Evolutionary conservation across 1,140 invertebrate species (phyloP).

Genomic region (Lasioglossum albipes): DNA sequence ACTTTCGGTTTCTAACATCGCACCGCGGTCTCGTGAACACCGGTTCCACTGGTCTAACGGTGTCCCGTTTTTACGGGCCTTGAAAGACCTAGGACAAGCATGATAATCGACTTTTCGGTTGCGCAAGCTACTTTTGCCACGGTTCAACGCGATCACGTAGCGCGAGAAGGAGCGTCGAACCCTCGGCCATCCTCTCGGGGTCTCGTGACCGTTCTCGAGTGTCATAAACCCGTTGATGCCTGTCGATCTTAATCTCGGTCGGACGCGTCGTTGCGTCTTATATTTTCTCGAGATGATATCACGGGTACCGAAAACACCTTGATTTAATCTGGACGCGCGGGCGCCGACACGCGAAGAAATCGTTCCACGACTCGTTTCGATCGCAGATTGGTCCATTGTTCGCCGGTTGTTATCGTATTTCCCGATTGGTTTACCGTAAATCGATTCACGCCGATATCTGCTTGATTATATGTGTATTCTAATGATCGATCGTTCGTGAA

Average conservation of each 20-base stretch:
- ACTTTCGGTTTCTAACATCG: neutral
- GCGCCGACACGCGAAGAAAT: no score
- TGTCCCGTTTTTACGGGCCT: constrained; percentile 17
- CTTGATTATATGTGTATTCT: no score
- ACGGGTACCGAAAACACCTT: neutral
- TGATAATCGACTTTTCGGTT: constrained; percentile 22
- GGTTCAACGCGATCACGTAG: constrained; percentile 28
- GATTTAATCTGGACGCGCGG: neutral
- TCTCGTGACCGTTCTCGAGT: constrained; percentile 34
- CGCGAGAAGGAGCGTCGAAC: constrained; percentile 23
- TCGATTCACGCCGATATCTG: no score
- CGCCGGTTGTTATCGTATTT: no score
- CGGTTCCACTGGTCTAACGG: constrained; percentile 28
- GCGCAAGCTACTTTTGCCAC: neutral
- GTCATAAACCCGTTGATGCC: constrained; percentile 35
- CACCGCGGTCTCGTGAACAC: neutral
- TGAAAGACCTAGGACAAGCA: constrained; percentile 36
- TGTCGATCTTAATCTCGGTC: constrained; percentile 38
- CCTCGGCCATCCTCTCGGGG: neutral
- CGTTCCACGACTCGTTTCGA: no score
- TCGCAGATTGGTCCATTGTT: no score
- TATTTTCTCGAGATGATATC: constrained; percentile 5
- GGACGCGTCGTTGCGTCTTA: no score
- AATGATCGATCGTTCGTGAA: no score
- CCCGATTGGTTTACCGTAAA: no score